Evolutionary conservation across 2,113 vertebrate genomes (phyloP).

Genomic region (Athene noctua): DNA sequence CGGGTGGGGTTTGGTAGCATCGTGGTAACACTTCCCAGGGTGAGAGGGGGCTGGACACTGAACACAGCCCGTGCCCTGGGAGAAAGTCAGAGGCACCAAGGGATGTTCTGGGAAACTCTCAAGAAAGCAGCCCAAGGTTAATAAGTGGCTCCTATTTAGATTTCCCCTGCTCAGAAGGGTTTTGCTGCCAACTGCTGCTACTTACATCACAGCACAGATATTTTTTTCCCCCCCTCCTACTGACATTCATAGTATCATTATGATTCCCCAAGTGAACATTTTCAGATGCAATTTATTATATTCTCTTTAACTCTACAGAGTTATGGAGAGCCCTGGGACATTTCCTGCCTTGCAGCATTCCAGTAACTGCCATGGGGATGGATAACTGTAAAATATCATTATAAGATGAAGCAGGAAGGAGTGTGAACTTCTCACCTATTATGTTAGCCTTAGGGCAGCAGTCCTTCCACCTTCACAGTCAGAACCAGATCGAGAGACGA

Average conservation of each 20-base stretch:
- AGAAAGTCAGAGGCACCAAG: not conserved
- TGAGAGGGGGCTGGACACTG: not conserved
- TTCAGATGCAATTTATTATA: not conserved
- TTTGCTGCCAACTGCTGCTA: not conserved
- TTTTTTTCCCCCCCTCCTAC: not conserved
- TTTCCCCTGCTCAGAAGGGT: not conserved
- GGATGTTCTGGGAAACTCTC: conserved; percentile 27
- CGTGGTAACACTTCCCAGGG: not conserved
- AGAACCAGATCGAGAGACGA: not conserved
- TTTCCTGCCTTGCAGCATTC: not conserved
- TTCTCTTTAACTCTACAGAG: not conserved
- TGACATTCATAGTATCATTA: not conserved
- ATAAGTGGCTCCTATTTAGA: not conserved
- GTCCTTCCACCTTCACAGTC: too few species aligned
- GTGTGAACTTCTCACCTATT: not conserved
- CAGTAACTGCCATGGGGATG: not conserved
- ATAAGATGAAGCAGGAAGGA: not conserved
- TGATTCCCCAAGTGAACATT: not conserved
- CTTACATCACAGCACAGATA: not conserved
- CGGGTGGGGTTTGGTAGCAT: not conserved
- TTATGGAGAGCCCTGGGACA: not conserved
- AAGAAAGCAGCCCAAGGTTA: not conserved
- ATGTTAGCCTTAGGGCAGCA: not conserved
- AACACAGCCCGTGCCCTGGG: conserved; percentile 1
- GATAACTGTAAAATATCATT: not conserved